phyloP scores from a whole-genome alignment of 2,113 vertebrate genomes.

The Amazona guildingii region DNA sequence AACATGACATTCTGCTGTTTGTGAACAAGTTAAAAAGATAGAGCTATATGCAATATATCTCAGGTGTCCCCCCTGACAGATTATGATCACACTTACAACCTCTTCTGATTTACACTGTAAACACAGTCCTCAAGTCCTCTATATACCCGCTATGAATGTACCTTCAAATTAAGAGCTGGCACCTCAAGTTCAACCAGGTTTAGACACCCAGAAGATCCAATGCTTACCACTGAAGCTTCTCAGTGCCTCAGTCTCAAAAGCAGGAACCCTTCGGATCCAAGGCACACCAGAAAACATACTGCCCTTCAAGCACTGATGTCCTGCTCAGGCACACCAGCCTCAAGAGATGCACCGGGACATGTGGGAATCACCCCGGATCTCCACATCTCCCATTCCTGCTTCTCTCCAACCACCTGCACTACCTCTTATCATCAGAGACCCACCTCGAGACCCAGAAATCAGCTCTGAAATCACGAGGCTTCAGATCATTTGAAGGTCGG shows the following conservation, averaged over 20 bases:
- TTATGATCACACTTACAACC: not conserved
- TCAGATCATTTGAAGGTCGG: not conserved
- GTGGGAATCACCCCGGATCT: not conserved
- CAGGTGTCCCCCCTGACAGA: not conserved
- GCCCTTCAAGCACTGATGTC: accelerated
- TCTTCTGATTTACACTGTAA: not conserved
- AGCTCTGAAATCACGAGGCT: not conserved
- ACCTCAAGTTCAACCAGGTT: not conserved
- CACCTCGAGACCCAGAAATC: not conserved
- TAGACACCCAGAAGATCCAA: not conserved
- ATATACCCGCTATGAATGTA: accelerated
- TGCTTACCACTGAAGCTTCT: accelerated
- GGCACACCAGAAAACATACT: accelerated
- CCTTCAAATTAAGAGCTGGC: not conserved
- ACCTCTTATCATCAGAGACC: not conserved
- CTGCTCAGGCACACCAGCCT: not conserved
- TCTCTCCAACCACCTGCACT: not conserved
- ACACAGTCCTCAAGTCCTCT: not conserved
- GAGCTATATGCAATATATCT: not conserved
- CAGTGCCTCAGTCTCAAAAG: not conserved
- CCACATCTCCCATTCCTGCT: not conserved
- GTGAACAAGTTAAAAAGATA: not conserved
- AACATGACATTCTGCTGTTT: not conserved
- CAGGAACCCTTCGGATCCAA: not conserved
- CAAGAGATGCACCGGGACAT: not conserved